Conservation (phyloP, 2,888 invertebrate genomes). For the Pseudolycoriella hygida region DNA sequence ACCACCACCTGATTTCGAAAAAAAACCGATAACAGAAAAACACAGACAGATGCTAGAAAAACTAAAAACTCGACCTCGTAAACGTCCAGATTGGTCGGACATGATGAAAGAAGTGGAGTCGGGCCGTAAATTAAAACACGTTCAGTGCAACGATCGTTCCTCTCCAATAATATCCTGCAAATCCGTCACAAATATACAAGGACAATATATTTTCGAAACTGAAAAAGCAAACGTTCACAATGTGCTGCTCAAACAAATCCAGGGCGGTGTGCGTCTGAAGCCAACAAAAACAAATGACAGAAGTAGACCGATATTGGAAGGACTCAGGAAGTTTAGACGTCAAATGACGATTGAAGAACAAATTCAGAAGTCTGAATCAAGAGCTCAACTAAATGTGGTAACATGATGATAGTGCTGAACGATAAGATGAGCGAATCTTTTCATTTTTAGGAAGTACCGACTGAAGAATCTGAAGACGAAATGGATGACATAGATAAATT, state of each 20-base stretch:
- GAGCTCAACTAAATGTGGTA: constrained; percentile 29
- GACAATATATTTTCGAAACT: constrained; percentile 74
- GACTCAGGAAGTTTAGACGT: constrained; percentile 69
- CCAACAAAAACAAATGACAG: constrained; percentile 68
- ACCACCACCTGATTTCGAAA: constrained; percentile 39
- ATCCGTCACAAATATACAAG: constrained; percentile 48
- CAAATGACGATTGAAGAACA: constrained; percentile 85
- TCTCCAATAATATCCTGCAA: constrained; percentile 39
- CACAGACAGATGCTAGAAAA: constrained; percentile 53
- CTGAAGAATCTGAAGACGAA: constrained; percentile 60
- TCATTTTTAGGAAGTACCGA: constrained; percentile 17
- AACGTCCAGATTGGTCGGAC: constrained; percentile 72
- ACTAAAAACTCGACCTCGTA: constrained; percentile 55
- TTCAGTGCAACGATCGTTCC: constrained; percentile 67
- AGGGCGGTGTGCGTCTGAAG: constrained; percentile 55
- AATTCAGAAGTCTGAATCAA: constrained; percentile 65
- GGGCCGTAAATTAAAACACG: constrained; percentile 60
- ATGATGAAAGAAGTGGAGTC: constrained; percentile 86
- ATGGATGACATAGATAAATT: constrained; percentile 84
- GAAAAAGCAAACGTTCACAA: constrained; percentile 69
- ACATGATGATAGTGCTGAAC: neutral
- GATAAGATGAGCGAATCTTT: too few species aligned
- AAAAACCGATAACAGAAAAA: constrained; percentile 36
- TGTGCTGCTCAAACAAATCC: constrained; percentile 63
- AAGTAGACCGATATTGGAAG: constrained; percentile 67